Percentiles rank a stretch among this genome's conserved stretches.
Conservation (phyloP, 1,140 invertebrate genomes). For the Mycetomoellerius zeteki region DNA sequence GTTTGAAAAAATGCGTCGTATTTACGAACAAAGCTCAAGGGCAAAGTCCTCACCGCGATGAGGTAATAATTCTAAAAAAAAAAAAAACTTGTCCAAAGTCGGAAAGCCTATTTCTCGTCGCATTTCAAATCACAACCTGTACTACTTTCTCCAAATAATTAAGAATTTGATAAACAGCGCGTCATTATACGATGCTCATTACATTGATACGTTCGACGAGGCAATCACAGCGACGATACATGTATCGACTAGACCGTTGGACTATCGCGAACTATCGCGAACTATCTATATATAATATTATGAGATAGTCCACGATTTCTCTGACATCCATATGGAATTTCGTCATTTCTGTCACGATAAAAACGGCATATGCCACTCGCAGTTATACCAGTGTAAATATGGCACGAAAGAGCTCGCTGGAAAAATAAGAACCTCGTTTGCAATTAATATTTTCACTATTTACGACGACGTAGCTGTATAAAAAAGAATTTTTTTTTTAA, state of each 20-base stretch:
- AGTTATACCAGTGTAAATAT: constrained; percentile 2
- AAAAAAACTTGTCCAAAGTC: neutral
- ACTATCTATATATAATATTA: too few species aligned
- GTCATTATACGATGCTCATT: neutral
- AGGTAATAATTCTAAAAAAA: neutral
- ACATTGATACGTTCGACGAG: neutral
- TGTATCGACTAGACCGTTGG: neutral
- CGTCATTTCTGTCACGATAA: constrained; percentile 24
- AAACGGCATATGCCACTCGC: constrained; percentile 23
- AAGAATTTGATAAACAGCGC: constrained; percentile 2
- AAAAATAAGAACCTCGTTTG: neutral
- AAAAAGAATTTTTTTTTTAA: neutral
- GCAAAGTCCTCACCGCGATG: constrained; percentile 9
- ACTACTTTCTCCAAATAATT: constrained; percentile 45
- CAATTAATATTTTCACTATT: constrained; percentile 1
- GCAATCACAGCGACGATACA: neutral
- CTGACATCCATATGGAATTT: neutral
- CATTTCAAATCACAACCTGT: constrained; percentile 31
- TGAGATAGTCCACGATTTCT: constrained; percentile 36
- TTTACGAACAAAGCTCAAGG: constrained; percentile 24
- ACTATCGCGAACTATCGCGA: neutral
- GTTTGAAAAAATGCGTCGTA: neutral
- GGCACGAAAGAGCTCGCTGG: neutral
- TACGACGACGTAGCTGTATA: too few species aligned
- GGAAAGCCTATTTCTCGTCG: neutral